These are phyloP conservation scores for Cebidichthys violaceus DNA, from an alignment of 2,113 vertebrate genomes.

Conservation along the genomic window DNA sequence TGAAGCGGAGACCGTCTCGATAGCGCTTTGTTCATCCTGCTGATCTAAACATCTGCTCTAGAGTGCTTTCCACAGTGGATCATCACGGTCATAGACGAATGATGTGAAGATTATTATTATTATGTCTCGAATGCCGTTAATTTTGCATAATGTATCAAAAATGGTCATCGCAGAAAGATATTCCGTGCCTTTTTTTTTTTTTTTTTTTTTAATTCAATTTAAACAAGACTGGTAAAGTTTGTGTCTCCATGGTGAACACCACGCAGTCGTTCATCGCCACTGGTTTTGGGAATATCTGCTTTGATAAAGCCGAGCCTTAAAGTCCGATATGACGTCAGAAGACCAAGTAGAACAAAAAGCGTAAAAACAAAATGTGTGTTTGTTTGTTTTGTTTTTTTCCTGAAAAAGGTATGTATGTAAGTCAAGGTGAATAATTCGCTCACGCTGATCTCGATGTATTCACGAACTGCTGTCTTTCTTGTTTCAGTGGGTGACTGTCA, in stretches of 20 bases:
- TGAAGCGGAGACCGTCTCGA: slow-evolving; percentile 49
- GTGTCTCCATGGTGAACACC: slow-evolving; percentile 31
- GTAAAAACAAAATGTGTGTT: slow-evolving; percentile 43
- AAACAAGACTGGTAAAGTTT: slow-evolving; percentile 3
- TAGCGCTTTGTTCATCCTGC: slow-evolving; percentile 49
- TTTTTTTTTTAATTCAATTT: not conserved
- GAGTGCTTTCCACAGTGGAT: slow-evolving; percentile 40
- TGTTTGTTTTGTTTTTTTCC: no score
- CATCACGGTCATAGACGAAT: slow-evolving; percentile 19
- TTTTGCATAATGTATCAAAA: slow-evolving; percentile 8
- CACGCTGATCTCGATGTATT: slow-evolving; percentile 72
- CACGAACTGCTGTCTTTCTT: slow-evolving; percentile 73
- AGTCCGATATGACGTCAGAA: slow-evolving; percentile 41
- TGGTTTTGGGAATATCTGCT: slow-evolving; percentile 52
- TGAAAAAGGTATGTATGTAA: slow-evolving; percentile 65
- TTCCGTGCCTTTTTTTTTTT: not conserved
- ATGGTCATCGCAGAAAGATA: slow-evolving; percentile 8
- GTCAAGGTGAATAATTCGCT: slow-evolving; percentile 37
- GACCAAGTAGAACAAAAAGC: slow-evolving; percentile 48
- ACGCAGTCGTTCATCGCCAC: slow-evolving; percentile 39
- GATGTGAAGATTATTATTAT: slow-evolving; percentile 31
- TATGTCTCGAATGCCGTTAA: slow-evolving; percentile 5
- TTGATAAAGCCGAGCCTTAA: slow-evolving; percentile 46
- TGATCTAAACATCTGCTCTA: slow-evolving; percentile 40
- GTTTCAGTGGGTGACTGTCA: slow-evolving; percentile 76